Base-by-base conservation (phyloP, 2,797 vertebrate species). In the Eulemur albifrons region DNA sequence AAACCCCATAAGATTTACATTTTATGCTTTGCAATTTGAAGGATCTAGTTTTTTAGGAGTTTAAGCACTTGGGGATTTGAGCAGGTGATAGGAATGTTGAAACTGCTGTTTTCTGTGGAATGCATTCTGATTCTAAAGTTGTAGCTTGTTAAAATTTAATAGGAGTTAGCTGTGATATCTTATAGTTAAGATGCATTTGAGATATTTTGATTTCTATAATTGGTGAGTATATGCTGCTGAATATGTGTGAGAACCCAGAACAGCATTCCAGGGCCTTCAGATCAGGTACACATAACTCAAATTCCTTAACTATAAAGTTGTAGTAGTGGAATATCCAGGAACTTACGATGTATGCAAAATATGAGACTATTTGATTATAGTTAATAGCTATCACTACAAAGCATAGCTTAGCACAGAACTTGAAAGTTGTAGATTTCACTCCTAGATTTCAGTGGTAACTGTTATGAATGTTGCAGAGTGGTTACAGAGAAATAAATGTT, bases 361-460 rank as follows among this genome's bases (percentile, higher is more conserved):
- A 52, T 14, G 75, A 63, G 65, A 73, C 23, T 80, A 8, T 73
- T 88, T 40, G 63, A 57, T 86, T 77, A n/a, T 54, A 93, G 15
- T 15, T n/a, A 43, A 43, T 32, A 76, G 32, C 27, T 90, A 0
- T 57, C 80, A 63, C 25, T 83, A 43, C 32, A 93, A 72, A 94
- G 35, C 38, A 50, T 83, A 27, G 20, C 14, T 85, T 82, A 38
- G 6, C 25, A 11, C 15, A 69, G 23, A 84, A 63, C 30, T 84
- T 96, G 75, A 90, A 95, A 87, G 45, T 73, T 59, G 72, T 75
- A 63, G 45, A 38, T 90, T 90, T 92, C 25, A 82, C 18, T 79
- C 50, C 17, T 59, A n/a, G 43, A 17, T 88, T 95, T 94, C 69
- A 79, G n/a, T 94, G 76, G 25, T 89, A 90, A 79, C 15, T 21